A percentile compares a stretch with the other conserved stretches of the same genome.
Evolutionary conservation across 2,113 vertebrate genomes (phyloP).

Genomic region (Calonectris borealis): DNA sequence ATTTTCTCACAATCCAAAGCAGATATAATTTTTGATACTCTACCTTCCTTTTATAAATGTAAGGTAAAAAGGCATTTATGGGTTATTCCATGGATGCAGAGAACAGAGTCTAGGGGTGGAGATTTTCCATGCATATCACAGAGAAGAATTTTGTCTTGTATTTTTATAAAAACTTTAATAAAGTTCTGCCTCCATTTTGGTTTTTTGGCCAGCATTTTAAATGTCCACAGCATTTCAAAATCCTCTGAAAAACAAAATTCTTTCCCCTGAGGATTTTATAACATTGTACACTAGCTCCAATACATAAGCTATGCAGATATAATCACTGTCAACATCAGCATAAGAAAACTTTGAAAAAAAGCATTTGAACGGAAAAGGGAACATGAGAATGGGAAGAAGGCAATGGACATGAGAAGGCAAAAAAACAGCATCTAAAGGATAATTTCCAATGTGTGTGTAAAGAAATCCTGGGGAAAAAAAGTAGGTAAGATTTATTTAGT

Average conservation of each 20-base stretch:
- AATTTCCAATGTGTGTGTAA: background rate
- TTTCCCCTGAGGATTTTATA: background rate
- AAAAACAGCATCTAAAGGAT: background rate
- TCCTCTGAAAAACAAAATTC: background rate
- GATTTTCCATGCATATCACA: background rate
- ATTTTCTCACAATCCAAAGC: background rate
- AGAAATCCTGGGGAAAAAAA: rapidly evolving
- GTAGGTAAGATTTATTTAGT: background rate
- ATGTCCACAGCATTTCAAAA: background rate
- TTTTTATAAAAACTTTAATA: background rate
- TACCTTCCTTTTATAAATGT: background rate
- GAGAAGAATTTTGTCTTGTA: background rate
- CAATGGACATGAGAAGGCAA: background rate
- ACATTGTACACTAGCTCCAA: background rate
- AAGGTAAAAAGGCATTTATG: background rate
- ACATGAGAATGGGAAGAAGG: background rate
- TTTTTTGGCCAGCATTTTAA: background rate
- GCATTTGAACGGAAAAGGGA: background rate
- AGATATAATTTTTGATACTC: background rate
- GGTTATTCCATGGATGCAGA: background rate
- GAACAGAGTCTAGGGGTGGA: background rate
- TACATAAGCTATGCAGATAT: background rate
- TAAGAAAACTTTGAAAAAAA: background rate
- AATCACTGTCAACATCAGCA: background rate
- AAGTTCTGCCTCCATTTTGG: background rate